phyloP scores from a whole-genome alignment of 1,140 invertebrate genomes.

The Pseudomyrmex dendroicus region DNA sequence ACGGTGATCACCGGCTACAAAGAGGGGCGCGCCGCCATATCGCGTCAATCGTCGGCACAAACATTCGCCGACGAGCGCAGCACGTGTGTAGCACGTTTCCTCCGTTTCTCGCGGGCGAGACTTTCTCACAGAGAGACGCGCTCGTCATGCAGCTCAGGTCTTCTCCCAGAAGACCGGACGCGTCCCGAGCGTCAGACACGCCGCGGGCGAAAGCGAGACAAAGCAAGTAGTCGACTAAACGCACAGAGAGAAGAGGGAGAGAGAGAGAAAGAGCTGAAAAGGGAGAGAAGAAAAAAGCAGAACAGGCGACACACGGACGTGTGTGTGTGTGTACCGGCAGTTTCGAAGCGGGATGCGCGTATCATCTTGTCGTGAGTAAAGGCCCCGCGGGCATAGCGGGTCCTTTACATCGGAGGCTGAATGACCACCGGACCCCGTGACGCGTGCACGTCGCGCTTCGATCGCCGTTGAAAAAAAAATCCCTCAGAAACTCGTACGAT shows the following conservation, averaged over 20 bases:
- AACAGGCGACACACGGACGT: neutral
- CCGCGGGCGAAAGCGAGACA: slow-evolving; percentile 34
- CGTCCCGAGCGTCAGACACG: slow-evolving; percentile 18
- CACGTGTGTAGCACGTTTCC: slow-evolving; percentile 49
- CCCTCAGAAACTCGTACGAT: neutral
- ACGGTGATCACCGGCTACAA: neutral
- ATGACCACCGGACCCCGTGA: slow-evolving; percentile 31
- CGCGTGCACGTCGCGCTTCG: neutral
- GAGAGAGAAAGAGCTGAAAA: neutral
- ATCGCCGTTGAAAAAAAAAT: neutral
- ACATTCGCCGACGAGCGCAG: slow-evolving; percentile 25
- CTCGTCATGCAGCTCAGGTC: slow-evolving; percentile 1
- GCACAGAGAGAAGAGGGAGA: neutral
- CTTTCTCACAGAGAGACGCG: slow-evolving; percentile 48
- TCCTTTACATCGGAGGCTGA: slow-evolving; percentile 32
- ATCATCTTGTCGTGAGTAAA: slow-evolving; percentile 53
- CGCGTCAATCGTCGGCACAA: slow-evolving; percentile 27
- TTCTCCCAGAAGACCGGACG: neutral
- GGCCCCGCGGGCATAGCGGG: slow-evolving; percentile 53
- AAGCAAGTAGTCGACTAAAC: slow-evolving; percentile 19
- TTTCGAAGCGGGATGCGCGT: slow-evolving; percentile 53
- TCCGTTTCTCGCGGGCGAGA: slow-evolving; percentile 27
- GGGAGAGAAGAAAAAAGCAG: slow-evolving; percentile 11
- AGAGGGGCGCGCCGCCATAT: neutral
- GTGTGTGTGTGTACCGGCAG: neutral